phyloP scores from a whole-genome alignment of 1,140 invertebrate genomes.

The Neelides sp. region DNA sequence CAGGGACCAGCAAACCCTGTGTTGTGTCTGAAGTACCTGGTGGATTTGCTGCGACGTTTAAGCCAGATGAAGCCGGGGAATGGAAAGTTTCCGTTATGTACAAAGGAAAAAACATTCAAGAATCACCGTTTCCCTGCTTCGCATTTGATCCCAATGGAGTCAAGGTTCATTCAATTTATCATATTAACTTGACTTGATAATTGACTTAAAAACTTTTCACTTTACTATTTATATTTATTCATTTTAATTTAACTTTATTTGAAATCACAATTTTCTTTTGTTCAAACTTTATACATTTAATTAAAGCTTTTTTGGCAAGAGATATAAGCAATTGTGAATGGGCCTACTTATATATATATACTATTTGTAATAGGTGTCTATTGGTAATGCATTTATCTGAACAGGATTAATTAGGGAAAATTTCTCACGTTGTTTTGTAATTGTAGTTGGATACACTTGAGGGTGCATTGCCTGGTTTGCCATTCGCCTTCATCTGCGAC shows the following conservation, averaged over 20 bases:
- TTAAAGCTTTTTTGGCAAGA: too few relatives aligned
- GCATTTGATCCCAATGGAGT: constrained; percentile 90
- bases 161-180: constrained; percentile 44
- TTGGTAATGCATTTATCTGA: too few relatives aligned
- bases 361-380: too few relatives aligned
- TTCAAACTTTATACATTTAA: too few relatives aligned
- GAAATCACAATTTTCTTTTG: background rate
- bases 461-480: constrained; percentile 58
- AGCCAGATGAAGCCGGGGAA: constrained; percentile 89
- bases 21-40: constrained; percentile 58
- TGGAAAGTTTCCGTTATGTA: constrained; percentile 94
- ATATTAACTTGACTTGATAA: background rate
- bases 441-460: constrained; percentile 52
- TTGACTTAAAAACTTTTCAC: background rate
- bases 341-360: constrained; percentile 14
- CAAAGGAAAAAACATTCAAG: constrained; percentile 87
- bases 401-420: too few relatives aligned
- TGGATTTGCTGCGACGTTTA: constrained; percentile 82
- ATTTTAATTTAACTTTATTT: constrained; percentile 5
- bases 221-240: background rate
- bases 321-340: too few relatives aligned
- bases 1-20: constrained; percentile 59
- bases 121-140: constrained; percentile 90
- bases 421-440: too few relatives aligned
- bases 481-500: constrained; percentile 72